These are phyloP conservation scores for Lottia gigantea DNA, from an alignment of 2,888 invertebrate genomes.

Conservation along the genomic window DNA sequence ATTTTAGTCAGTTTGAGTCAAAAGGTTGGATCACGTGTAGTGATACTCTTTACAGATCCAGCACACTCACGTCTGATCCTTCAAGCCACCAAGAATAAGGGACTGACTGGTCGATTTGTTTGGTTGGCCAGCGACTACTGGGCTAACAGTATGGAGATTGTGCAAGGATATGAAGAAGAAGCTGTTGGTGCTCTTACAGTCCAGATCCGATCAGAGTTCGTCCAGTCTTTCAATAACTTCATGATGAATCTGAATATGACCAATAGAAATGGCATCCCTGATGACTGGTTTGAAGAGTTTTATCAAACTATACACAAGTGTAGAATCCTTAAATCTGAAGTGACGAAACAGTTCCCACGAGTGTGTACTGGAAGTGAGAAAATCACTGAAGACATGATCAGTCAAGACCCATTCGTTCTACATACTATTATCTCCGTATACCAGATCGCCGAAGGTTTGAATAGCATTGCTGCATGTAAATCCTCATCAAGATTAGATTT, in stretches of 20 bases:
- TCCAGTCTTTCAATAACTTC: constrained; percentile 58
- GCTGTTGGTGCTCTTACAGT: constrained; percentile 59
- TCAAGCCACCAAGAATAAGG: constrained; percentile 58
- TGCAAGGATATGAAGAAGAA: constrained; percentile 54
- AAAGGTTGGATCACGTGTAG: constrained; percentile 54
- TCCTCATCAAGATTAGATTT: constrained; percentile 34
- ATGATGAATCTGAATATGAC: constrained; percentile 56
- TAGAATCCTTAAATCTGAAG: constrained; percentile 54
- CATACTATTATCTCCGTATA: constrained; percentile 66
- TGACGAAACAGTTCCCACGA: constrained; percentile 47
- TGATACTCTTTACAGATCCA: constrained; percentile 63
- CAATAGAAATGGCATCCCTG: constrained; percentile 63
- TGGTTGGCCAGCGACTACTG: constrained; percentile 63
- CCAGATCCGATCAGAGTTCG: constrained; percentile 52
- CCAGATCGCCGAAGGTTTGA: constrained; percentile 64
- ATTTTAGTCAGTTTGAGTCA: constrained; percentile 49
- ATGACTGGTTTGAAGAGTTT: constrained; percentile 69
- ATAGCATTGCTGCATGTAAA: constrained; percentile 51
- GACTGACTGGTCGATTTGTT: constrained; percentile 54
- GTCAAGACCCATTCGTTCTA: constrained; percentile 60
- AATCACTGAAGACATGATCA: constrained; percentile 49
- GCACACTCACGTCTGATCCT: constrained; percentile 59
- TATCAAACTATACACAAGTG: constrained; percentile 66
- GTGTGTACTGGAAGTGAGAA: constrained; percentile 57
- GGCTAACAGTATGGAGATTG: constrained; percentile 44